Conservation (phyloP, 2,888 invertebrate genomes). For the Bedellia somnulentella region DNA sequence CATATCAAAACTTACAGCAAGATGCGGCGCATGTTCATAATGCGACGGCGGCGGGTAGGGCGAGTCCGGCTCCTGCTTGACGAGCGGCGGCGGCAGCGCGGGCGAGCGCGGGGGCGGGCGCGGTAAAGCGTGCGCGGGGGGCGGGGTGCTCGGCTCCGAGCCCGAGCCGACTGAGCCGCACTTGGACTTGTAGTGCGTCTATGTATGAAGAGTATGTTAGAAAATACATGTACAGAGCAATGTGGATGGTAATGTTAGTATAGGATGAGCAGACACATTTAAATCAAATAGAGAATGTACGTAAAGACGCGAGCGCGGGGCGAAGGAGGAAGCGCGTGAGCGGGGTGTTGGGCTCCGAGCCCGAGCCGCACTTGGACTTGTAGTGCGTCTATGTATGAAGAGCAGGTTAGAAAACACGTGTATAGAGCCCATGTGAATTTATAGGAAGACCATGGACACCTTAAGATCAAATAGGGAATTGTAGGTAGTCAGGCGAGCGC, state of each 20-base stretch:
- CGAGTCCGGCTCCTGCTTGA: conserved; percentile 67
- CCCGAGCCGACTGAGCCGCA: conserved; percentile 47
- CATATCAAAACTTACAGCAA: no score
- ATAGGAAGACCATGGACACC: no score
- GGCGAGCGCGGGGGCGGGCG: conserved; percentile 32
- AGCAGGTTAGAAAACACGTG: no score
- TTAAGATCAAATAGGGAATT: no score
- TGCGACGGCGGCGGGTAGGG: conserved; percentile 51
- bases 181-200: conserved; percentile 39
- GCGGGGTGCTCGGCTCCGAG: conserved; percentile 51
- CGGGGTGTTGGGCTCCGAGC: conserved; percentile 53
- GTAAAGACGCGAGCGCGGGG: conserved; percentile 36
- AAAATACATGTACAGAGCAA: no score
- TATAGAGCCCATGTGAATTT: no score
- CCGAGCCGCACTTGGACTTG: conserved; percentile 39
- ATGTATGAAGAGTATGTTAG: no score
- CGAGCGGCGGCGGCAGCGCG: conserved; percentile 52
- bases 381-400: conserved; percentile 28
- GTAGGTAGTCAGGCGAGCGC: conserved; percentile 55
- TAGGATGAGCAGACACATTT: no score
- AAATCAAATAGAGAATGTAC: no score
- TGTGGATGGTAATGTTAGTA: no score
- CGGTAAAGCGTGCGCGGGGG: conserved; percentile 40
- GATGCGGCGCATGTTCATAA: no score
- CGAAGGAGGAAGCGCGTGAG: conserved; percentile 32